These are phyloP conservation scores for Pithys albifrons DNA, from an alignment of 2,113 vertebrate species.

Conservation along the genomic window DNA sequence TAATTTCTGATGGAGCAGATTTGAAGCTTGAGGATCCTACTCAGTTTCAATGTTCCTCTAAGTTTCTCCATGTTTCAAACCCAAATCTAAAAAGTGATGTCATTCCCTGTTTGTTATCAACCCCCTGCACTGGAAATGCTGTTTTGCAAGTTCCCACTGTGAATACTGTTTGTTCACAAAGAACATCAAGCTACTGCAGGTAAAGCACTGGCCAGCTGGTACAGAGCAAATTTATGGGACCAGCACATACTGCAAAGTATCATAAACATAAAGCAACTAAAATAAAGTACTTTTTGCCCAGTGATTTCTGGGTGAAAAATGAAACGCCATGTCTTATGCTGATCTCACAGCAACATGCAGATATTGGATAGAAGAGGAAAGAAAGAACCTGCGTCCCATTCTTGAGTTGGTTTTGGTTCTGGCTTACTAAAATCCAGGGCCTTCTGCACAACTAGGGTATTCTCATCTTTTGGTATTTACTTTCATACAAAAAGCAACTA, in stretches of 20 bases:
- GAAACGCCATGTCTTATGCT: not conserved
- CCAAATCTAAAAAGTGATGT: not conserved
- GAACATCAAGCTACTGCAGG: not conserved
- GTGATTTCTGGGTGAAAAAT: not conserved
- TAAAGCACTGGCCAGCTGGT: not conserved
- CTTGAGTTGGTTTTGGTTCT: not conserved
- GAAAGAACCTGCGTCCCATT: not conserved
- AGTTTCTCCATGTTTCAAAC: not conserved
- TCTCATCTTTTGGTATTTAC: not conserved
- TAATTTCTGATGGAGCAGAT: not conserved
- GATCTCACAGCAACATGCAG: not conserved
- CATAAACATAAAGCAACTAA: not conserved
- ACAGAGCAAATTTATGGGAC: not conserved
- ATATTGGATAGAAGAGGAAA: not conserved
- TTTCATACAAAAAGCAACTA: not conserved
- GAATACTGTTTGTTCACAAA: not conserved
- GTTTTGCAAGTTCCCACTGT: not conserved
- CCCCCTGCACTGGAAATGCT: not conserved
- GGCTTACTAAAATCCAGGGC: not conserved
- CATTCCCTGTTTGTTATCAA: not conserved
- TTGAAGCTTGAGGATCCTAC: not conserved
- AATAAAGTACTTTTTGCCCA: not conserved
- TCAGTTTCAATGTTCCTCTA: not conserved
- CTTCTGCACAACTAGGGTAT: not conserved
- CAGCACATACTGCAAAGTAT: not conserved